Percentiles rank a stretch among this genome's conserved stretches.
phyloP scores from a whole-genome alignment of 2,888 invertebrate genomes.

The Microctonus hyperodae region DNA sequence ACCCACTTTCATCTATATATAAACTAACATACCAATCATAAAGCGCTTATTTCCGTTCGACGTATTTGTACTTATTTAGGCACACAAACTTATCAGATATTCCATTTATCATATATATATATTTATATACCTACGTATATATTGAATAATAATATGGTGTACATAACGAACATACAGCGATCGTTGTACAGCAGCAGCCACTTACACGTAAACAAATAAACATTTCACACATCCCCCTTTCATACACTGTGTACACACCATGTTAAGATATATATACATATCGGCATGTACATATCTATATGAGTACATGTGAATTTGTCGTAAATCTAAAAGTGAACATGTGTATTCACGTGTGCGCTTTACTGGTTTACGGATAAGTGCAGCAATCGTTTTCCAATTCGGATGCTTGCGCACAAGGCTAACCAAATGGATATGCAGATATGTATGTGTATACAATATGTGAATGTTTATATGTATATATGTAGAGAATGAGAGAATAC shows the following conservation, averaged over 20 bases:
- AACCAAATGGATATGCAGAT: neutral
- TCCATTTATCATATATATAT: neutral
- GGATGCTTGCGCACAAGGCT: conserved; percentile 20
- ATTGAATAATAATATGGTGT: too few relatives aligned
- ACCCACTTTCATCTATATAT: neutral
- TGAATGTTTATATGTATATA: neutral
- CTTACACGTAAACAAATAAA: neutral
- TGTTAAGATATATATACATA: neutral
- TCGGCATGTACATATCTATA: neutral
- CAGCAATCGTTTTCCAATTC: conserved; percentile 42
- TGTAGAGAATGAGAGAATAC: neutral
- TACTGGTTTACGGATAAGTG: conserved; percentile 38
- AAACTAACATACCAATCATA: too few relatives aligned
- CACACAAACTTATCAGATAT: conserved; percentile 17
- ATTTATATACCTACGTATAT: too few relatives aligned
- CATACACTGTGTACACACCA: neutral
- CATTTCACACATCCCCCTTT: neutral
- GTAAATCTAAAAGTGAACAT: conserved; percentile 14
- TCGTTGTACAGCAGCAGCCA: neutral
- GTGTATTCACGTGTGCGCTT: neutral
- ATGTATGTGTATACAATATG: conserved; percentile 11
- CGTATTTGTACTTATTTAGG: neutral
- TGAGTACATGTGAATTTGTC: conserved; percentile 12
- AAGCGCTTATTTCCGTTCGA: neutral
- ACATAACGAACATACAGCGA: too few relatives aligned